Base-by-base conservation (phyloP, 2,113 vertebrate genomes). In the Nothoprocta pentlandii region DNA sequence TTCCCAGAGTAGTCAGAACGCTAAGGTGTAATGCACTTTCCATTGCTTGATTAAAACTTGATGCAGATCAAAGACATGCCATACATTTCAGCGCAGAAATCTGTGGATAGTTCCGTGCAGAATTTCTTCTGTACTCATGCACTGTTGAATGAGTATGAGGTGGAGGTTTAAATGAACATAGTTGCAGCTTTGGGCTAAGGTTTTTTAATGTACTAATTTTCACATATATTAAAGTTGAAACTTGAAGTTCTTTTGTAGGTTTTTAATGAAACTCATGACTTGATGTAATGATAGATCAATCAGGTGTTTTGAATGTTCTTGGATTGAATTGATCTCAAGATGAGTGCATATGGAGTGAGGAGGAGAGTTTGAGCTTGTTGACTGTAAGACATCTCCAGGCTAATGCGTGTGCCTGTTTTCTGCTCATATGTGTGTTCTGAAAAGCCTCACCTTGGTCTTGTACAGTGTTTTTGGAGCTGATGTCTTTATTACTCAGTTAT, bases 21-120 rank as follows among this genome's bases (percentile, higher is more conserved):
- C 47, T 28, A 21, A 75, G 44, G 12, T 5, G 0, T 3, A 4
- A 46, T 21, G 6, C 9, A 2, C 12, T 10, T 19, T 85, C 22
- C 7, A 0, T 66, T 73, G 71, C 44, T 63, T 76, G 25, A 10
- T 70, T 11, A 54, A 82, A 81, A 16, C 42, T 10, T 19, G n/a
- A 1, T 26, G 2, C 15, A 59, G 49, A 4, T 53, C 69, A 71
- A 44, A 78, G 62, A 3, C 12, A 0, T 3, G 11, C 11, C 5
- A 0, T 30, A 36, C 22, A 32, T 47, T 73, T 51, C 23, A 16
- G 39, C 14, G 2, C 70, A 44, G 32, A 10, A n/a, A 23, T 14
- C 51, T 83, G 28, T 21, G n/a, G 32, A 17, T 4, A 49, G 42
- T 26, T 42, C 76, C 16, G 4, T 39, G 12, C 16, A 16, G 20